Evolutionary conservation across 1,140 invertebrate species (phyloP).

Genomic region (Zaprionus vittiger): DNA sequence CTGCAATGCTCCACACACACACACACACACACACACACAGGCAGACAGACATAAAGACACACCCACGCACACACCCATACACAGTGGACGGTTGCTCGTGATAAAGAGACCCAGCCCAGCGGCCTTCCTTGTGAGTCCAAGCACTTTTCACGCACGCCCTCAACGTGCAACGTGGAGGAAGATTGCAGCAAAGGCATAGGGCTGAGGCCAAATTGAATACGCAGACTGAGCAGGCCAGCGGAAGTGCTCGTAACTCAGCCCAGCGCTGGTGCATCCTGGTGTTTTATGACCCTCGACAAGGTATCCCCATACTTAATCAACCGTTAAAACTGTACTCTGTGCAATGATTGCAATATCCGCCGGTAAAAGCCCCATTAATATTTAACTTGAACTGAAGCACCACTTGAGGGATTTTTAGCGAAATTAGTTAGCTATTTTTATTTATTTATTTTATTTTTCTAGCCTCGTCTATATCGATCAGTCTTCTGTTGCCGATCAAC

Average conservation of each 20-base stretch:
- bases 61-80: neutral
- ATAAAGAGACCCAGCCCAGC: slow-evolving; percentile 60
- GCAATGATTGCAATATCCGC: slow-evolving; percentile 1
- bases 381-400: neutral
- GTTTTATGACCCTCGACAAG: slow-evolving; percentile 7
- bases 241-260: slow-evolving; percentile 38
- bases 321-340: slow-evolving; percentile 18
- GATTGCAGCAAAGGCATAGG: neutral
- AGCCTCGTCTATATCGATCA: neutral
- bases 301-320: slow-evolving; percentile 30
- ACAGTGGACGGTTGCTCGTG: slow-evolving; percentile 22
- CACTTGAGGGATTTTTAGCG: neutral
- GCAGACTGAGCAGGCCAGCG: slow-evolving; percentile 29
- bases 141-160: slow-evolving; percentile 74
- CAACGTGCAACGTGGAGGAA: slow-evolving; percentile 31
- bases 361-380: neutral
- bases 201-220: slow-evolving; percentile 50
- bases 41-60: neutral
- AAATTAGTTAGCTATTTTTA: neutral
- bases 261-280: slow-evolving; percentile 20
- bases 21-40: slow-evolving; percentile 8
- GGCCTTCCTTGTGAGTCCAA: slow-evolving; percentile 72
- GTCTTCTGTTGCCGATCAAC: neutral
- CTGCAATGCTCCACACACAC: slow-evolving; percentile 14
- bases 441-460: no score